These are phyloP conservation scores for Sicus ferrugineus DNA, from an alignment of 2,888 invertebrate genomes.

Conservation along the genomic window DNA sequence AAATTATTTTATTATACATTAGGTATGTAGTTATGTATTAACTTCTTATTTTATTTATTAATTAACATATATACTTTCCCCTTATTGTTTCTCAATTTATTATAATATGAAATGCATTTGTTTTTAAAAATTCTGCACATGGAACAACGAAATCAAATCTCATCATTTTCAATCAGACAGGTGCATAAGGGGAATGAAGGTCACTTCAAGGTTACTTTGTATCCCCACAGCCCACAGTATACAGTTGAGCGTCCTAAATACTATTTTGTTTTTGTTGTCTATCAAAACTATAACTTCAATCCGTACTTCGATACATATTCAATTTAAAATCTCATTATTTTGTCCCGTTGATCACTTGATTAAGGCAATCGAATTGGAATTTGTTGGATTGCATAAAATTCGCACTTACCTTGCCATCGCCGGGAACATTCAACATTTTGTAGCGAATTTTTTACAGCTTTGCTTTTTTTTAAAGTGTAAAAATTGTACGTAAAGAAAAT, in stretches of 20 bases:
- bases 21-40: neutral
- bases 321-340: neutral
- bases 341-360: neutral
- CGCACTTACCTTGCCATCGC: constrained; percentile 58
- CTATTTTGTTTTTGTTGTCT: neutral
- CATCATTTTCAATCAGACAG: neutral
- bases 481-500: neutral
- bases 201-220: constrained; percentile 36
- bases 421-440: constrained; percentile 59
- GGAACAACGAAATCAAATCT: neutral
- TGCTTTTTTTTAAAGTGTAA: neutral
- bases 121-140: neutral
- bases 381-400: neutral
- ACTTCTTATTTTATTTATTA: neutral
- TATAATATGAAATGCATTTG: neutral
- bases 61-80: neutral
- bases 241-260: neutral
- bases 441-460: constrained; percentile 31
- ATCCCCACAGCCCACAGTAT: neutral
- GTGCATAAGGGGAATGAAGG: constrained; percentile 12
- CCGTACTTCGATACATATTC: neutral
- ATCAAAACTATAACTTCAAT: neutral
- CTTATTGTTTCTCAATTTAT: neutral
- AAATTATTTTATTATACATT: neutral
- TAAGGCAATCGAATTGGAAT: neutral